Base-by-base conservation (phyloP, 2,113 vertebrate species). In the Zosterops lateralis region DNA sequence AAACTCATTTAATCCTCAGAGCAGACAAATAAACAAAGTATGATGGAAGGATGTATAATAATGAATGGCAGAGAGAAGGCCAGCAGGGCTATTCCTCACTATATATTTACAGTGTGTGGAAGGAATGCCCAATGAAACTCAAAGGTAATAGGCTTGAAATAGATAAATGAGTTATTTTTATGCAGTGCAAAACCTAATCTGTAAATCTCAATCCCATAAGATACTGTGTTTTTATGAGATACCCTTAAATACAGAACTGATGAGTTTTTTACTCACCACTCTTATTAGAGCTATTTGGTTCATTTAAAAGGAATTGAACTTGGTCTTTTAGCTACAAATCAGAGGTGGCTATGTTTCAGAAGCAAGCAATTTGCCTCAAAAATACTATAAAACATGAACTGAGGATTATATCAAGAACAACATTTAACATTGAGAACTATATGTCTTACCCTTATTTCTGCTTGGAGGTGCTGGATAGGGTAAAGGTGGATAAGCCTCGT, bases 1-100 rank as follows among this genome's bases (percentile, higher is more conserved):
- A 84, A 92, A 17, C 17, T 28, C 34, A 54, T n/a, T 93, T 92
- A 89, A 65, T 89, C 93, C 54, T 87, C 65, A 73, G 57, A 78
- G 57, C 26, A 70, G 26, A 40, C 71, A 82, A 93, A 87, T 91
- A 86, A 80, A 70, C n/a, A 51, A 17, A 67, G 17, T 31, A n/a
- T 45, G 40, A 87, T 45, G 83, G 81, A 81, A 89, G 47, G 25
- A 34, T 62, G 21, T 78, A 8, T 53, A 65, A 68, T 90, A 88
- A 57, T 36, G 84, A 89, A 31, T 29, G 54, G 32, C 50, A 84
- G 15, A 21, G 61, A 78, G 73, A 47, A 26, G 58, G 66, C 83
- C 81, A 82, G 66, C 36, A 45, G 66, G 76, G 51, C 58, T 66
- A 26, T 32, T 78, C n/a, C 42, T 90, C 26, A 4, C 17, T 32